Evolutionary conservation across 2,113 vertebrate genomes (phyloP).

Genomic region (Pampusana beccarii): DNA sequence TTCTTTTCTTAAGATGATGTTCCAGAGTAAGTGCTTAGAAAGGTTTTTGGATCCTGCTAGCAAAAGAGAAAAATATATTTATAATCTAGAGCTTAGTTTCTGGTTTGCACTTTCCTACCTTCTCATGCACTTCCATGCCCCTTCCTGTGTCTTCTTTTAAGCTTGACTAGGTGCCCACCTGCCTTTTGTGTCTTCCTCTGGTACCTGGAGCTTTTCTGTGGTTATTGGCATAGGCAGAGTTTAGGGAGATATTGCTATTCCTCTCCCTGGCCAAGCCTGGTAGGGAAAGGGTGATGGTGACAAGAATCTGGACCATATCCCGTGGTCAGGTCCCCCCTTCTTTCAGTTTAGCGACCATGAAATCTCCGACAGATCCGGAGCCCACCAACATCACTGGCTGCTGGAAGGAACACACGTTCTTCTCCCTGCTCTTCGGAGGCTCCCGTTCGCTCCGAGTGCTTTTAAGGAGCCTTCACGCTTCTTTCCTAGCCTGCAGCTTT

Average conservation of each 20-base stretch:
- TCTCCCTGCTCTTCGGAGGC: neutral
- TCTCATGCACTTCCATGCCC: neutral
- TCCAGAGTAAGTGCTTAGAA: neutral
- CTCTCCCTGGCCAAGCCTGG: neutral
- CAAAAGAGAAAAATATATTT: neutral
- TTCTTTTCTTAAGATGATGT: neutral
- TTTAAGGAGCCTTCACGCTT: slow-evolving; percentile 17
- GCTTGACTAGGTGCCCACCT: neutral
- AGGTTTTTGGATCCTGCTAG: neutral
- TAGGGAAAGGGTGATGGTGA: neutral
- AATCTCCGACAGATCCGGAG: neutral
- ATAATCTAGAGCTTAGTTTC: neutral
- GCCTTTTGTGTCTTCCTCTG: neutral
- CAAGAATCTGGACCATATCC: neutral
- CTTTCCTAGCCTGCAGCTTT: slow-evolving; percentile 64
- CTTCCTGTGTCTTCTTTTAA: neutral
- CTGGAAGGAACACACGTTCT: slow-evolving; percentile 7
- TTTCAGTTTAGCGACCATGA: neutral
- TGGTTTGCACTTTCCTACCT: neutral
- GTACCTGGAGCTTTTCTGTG: neutral
- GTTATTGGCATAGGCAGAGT: neutral
- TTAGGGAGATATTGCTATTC: neutral
- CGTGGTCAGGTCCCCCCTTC: neutral
- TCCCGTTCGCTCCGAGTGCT: neutral
- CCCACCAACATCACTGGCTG: neutral